Evolutionary conservation across 2,888 invertebrate genomes (phyloP).

Genomic region (Eupsilia transversa): DNA sequence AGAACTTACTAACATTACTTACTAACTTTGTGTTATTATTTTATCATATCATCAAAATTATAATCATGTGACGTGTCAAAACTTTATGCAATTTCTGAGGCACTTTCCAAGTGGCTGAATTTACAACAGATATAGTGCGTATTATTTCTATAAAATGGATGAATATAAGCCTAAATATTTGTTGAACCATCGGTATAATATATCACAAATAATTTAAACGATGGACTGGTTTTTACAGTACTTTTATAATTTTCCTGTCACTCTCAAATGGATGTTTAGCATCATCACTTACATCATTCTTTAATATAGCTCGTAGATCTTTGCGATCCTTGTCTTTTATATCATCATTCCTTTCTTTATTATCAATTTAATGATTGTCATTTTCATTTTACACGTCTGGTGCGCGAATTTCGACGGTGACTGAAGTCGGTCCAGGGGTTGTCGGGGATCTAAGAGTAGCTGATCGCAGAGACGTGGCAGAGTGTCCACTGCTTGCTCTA

Average conservation of each 20-base stretch:
- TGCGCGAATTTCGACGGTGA: constrained; percentile 94
- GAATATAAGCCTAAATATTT: constrained; percentile 82
- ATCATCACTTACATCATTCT: constrained; percentile 62
- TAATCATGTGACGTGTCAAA: constrained; percentile 75
- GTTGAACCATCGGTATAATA: constrained; percentile 81
- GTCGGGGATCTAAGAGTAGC: constrained; percentile 89
- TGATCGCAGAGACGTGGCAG: constrained; percentile 93
- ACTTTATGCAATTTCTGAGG: constrained; percentile 80
- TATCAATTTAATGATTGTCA: constrained; percentile 37
- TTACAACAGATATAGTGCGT: constrained; percentile 78
- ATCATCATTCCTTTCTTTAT: constrained; percentile 25
- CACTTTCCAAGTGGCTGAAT: constrained; percentile 86
- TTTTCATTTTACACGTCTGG: constrained; percentile 88
- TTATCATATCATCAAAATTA: constrained; percentile 69
- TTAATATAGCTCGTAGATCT: constrained; percentile 33
- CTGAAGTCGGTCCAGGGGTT: constrained; percentile 87
- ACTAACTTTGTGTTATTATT: constrained; percentile 70
- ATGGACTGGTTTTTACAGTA: constrained; percentile 83
- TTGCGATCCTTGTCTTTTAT: constrained; percentile 36
- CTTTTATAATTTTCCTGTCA: constrained; percentile 56
- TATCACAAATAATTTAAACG: constrained; percentile 88
- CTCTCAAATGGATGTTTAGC: constrained; percentile 38
- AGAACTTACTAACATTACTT: constrained; percentile 70
- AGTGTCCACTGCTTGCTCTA: constrained; percentile 94
- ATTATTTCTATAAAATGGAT: constrained; percentile 79